phyloP scores from a whole-genome alignment of 2,888 invertebrate genomes.

The Ophion ellenae region DNA sequence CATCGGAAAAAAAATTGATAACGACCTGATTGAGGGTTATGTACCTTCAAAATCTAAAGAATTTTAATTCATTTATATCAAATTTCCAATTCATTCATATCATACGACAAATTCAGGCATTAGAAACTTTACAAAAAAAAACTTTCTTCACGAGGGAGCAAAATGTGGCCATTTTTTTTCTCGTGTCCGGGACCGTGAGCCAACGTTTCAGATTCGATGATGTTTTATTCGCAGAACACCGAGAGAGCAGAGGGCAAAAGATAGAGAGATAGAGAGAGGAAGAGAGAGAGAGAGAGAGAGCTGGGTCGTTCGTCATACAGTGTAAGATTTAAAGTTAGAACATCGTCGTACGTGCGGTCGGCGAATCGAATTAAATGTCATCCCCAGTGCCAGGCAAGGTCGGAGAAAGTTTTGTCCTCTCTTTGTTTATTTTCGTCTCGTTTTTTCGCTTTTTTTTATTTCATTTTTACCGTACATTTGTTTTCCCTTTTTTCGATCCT shows the following conservation, averaged over 20 bases:
- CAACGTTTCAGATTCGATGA: not conserved
- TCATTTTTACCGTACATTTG: not conserved
- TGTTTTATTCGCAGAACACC: slow-evolving; percentile 4
- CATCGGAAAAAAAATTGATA: too few species aligned
- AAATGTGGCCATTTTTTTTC: not conserved
- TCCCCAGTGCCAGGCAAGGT: slow-evolving; percentile 58
- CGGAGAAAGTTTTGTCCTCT: slow-evolving; percentile 35
- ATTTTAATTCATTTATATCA: not conserved
- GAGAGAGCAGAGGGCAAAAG: not conserved
- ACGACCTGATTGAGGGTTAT: too few species aligned
- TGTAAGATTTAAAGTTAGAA: slow-evolving; percentile 62
- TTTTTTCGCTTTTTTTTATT: not conserved
- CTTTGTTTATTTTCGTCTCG: not conserved
- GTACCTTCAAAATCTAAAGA: not conserved
- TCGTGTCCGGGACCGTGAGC: not conserved
- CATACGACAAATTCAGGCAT: not conserved
- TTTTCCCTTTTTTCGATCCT: not conserved
- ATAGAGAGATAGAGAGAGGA: slow-evolving; percentile 6
- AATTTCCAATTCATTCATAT: not conserved
- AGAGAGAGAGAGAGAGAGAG: slow-evolving; percentile 9
- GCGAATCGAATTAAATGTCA: slow-evolving; percentile 65
- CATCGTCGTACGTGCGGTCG: slow-evolving; percentile 43
- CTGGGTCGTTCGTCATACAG: slow-evolving; percentile 25
- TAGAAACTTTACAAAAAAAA: not conserved
- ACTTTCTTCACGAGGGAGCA: not conserved